These are phyloP conservation scores for Syrphus vitripennis DNA, from an alignment of 2,888 invertebrate genomes.

Conservation along the genomic window DNA sequence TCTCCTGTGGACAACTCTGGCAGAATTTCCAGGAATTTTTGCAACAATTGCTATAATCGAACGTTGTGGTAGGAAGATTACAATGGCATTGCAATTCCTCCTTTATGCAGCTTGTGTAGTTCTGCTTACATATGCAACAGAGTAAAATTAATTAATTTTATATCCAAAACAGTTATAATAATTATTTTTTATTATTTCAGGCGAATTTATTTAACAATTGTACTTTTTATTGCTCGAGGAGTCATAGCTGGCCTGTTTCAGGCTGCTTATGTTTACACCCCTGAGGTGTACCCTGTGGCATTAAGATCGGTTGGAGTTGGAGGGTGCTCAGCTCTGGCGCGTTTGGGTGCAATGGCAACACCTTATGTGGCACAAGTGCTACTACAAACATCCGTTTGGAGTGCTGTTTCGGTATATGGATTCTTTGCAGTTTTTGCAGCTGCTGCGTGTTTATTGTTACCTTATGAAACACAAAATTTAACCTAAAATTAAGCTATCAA, in stretches of 20 bases:
- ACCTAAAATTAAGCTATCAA: conserved; percentile 13
- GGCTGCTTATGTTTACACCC: conserved; percentile 97
- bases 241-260: conserved; percentile 97
- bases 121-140: conserved; percentile 87
- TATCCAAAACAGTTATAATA: not conserved
- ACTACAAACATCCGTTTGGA: conserved; percentile 83
- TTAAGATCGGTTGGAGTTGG: conserved; percentile 95
- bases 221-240: conserved; percentile 93
- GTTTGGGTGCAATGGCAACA: conserved; percentile 96
- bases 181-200: conserved; percentile 81
- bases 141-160: conserved; percentile 79
- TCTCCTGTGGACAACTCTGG: conserved; percentile 95
- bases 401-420: conserved; percentile 85
- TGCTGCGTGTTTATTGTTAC: conserved; percentile 84
- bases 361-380: conserved; percentile 96
- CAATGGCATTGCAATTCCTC: conserved; percentile 96
- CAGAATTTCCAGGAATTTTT: conserved; percentile 96
- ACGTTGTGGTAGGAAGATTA: conserved; percentile 93
- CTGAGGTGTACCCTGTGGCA: conserved; percentile 96
- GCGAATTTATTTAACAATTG: conserved; percentile 88
- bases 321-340: conserved; percentile 93
- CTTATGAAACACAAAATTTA: conserved; percentile 82
- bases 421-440: conserved; percentile 84
- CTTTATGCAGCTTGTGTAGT: conserved; percentile 90
- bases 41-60: conserved; percentile 95